Evolutionary conservation across 2,888 invertebrate genomes (phyloP).

Genomic region (Nomada hirtipes): DNA sequence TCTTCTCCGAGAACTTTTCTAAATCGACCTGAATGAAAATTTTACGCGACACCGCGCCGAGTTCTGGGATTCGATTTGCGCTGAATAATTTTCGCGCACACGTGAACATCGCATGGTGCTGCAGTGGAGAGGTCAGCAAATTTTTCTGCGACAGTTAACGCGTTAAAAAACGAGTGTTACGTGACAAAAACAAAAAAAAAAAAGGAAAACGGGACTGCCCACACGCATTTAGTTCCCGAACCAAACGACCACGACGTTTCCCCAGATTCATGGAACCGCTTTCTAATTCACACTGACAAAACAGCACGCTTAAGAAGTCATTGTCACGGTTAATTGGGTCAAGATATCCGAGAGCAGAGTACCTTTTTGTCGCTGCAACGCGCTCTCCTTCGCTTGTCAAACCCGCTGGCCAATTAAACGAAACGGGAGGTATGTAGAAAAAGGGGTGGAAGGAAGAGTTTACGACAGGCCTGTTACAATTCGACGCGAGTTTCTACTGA

Average conservation of each 20-base stretch:
- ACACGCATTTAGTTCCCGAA: too few relatives aligned
- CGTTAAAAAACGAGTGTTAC: background rate
- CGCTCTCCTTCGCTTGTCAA: conserved; percentile 26
- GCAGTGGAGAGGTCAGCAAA: too few relatives aligned
- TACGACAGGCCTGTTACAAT: background rate
- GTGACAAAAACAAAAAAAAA: background rate
- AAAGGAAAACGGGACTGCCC: too few relatives aligned
- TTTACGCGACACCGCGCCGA: too few relatives aligned
- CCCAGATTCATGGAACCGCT: conserved; percentile 23
- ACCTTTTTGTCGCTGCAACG: background rate
- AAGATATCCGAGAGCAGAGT: background rate
- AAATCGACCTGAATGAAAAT: too few relatives aligned
- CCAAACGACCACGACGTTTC: background rate
- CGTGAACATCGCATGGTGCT: too few relatives aligned
- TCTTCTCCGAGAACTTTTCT: too few relatives aligned
- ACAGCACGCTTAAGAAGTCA: conserved; percentile 8
- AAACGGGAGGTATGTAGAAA: background rate
- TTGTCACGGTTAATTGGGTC: conserved; percentile 49
- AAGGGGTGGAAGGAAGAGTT: background rate
- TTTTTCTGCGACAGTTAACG: too few relatives aligned
- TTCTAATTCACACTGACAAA: conserved; percentile 20
- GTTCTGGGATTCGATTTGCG: too few relatives aligned
- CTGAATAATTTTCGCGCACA: too few relatives aligned
- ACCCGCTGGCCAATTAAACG: conserved; percentile 12
- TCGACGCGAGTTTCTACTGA: conserved; percentile 27